Evolutionary conservation across 2,113 vertebrate species (phyloP).

Genomic region (Pseudopodoces humilis): DNA sequence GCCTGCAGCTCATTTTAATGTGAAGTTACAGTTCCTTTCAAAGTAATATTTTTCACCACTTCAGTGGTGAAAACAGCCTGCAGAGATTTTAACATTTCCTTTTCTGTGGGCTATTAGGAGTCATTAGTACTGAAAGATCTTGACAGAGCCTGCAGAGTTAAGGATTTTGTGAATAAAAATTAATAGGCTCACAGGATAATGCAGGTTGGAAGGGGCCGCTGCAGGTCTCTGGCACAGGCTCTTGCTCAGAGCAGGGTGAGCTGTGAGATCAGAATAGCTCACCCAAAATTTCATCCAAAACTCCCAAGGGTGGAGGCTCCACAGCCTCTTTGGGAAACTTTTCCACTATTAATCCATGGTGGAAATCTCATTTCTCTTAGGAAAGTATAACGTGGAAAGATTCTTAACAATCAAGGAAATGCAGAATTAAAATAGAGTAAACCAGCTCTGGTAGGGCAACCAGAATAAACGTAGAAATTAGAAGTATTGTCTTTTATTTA

Average conservation of each 20-base stretch:
- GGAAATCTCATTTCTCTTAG: background rate
- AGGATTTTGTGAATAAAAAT: background rate
- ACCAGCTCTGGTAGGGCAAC: background rate
- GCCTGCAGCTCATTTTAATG: constrained; percentile 1
- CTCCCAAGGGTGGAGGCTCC: background rate
- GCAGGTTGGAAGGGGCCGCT: background rate
- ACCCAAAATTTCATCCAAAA: background rate
- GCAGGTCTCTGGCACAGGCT: background rate
- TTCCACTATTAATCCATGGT: background rate
- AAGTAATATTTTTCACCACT: constrained; percentile 2
- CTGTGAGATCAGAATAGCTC: background rate
- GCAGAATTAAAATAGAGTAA: background rate
- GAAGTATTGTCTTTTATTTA: background rate
- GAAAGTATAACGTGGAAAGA: background rate
- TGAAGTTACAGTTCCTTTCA: background rate
- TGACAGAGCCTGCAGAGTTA: background rate
- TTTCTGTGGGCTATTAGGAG: constrained; percentile 5
- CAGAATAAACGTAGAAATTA: background rate
- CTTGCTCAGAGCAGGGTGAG: background rate
- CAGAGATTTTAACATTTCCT: background rate
- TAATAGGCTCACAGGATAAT: background rate
- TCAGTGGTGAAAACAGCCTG: background rate
- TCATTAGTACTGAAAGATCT: constrained; percentile 20
- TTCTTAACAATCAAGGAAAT: background rate
- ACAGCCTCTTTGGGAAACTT: background rate